Base-by-base conservation (phyloP, 2,113 vertebrate genomes). In the Ailuropoda melanoleuca region DNA sequence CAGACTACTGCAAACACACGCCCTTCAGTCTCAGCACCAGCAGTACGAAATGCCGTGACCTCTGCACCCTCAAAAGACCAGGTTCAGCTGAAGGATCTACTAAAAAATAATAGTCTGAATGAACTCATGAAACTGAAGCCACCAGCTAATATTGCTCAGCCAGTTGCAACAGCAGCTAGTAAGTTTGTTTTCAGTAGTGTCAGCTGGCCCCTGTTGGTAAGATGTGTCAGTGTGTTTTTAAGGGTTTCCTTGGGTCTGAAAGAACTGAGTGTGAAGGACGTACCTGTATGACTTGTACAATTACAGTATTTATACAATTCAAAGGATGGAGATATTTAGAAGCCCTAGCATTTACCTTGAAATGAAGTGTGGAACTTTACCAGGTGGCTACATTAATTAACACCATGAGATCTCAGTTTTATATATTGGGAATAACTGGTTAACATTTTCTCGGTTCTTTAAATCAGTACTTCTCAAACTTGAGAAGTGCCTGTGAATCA, bases 81-180 rank as follows among this genome's bases (percentile, higher is more conserved):
- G 99, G 99, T 99, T 86, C 98, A 99, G 92, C 98, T 99, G 90
- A 99, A 99, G 98, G 99, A 99, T 97, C 98, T 99, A 10, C 99
- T 99, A 0, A 99, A 99, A 98, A 99, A 99, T 86, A 99, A 99
- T 92, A 99, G 99, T 98, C 99, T 99, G 90, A 99, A 99, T 97
- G 99, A 99, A 98, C 99, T 99, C 84, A 99, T 99, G 99, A 99
- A 99, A 89, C 96, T 99, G 77, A 99, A 99, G 97, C 99, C 99
- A 31, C 99, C 99, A n/a, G 98, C 99, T 34, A 99, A 99, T 97
- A 99, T 99, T 77, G 99, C 99, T 80, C 99, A 99, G 18, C 99
- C 99, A 0, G 99, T 99, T 72, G 99, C 99, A 77, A 99, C 99
- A 3, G 99, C 99, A 97, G 98, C 99, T 81, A 99, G 99, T 99